Percentiles rank a stretch among this genome's conserved stretches.
phyloP scores from a whole-genome alignment of 2,797 vertebrate species.

The Sternotherus odoratus region DNA sequence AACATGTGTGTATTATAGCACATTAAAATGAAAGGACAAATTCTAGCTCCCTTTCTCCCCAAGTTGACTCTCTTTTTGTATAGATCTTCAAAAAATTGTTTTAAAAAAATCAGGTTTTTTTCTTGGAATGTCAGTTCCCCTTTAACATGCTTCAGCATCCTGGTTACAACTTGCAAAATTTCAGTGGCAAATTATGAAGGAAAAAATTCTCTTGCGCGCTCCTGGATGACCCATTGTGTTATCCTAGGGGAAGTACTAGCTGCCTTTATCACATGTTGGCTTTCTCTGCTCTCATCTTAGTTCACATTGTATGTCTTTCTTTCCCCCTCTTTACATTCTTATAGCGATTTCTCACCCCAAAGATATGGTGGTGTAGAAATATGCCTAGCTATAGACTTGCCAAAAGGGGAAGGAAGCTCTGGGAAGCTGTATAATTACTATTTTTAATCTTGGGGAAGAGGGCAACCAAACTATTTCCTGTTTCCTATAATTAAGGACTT shows the following conservation, averaged over 20 bases:
- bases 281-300: slow-evolving; percentile 61
- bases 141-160: slow-evolving; percentile 25
- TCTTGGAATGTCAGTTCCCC: background rate
- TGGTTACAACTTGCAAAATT: slow-evolving; percentile 14
- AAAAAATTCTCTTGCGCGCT: slow-evolving; percentile 47
- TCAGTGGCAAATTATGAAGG: background rate
- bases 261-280: slow-evolving; percentile 38
- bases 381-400: background rate
- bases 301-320: slow-evolving; percentile 12
- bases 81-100: slow-evolving; percentile 27
- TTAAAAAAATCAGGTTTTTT: background rate
- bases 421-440: slow-evolving; percentile 70
- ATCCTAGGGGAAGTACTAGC: background rate
- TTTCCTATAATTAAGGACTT: slow-evolving; percentile 73
- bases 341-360: slow-evolving; percentile 36
- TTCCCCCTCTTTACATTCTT: slow-evolving; percentile 59
- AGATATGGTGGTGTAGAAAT: background rate
- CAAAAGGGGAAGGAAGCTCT: slow-evolving; percentile 57
- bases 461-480: slow-evolving; percentile 71
- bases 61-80: background rate
- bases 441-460: slow-evolving; percentile 65
- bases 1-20: slow-evolving; percentile 26
- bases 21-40: slow-evolving; percentile 36
- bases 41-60: background rate
- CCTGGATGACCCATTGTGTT: slow-evolving; percentile 37